Conservation (phyloP, 2,888 invertebrate genomes). For the Chymomyza procnemis region DNA sequence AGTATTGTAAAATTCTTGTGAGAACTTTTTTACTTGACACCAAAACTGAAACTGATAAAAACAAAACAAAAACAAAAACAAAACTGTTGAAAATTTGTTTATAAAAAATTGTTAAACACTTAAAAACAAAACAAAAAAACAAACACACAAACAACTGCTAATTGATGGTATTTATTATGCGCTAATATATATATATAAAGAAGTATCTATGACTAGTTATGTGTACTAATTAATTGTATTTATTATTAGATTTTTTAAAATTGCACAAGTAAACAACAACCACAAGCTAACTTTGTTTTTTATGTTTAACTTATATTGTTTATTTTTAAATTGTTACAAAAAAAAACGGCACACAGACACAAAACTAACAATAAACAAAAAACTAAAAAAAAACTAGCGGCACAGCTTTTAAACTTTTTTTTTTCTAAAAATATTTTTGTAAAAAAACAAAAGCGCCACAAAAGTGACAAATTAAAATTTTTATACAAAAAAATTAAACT, state of each 20-base stretch:
- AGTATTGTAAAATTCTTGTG: slow-evolving; percentile 69
- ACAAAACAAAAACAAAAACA: too few relatives aligned
- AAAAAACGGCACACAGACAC: slow-evolving; percentile 53
- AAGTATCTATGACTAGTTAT: neutral
- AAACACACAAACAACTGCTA: slow-evolving; percentile 56
- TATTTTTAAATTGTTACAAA: slow-evolving; percentile 60
- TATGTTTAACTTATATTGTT: slow-evolving; percentile 44
- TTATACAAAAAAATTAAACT: neutral
- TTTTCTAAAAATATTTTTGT: neutral
- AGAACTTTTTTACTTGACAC: slow-evolving; percentile 68
- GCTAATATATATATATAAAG: slow-evolving; percentile 34
- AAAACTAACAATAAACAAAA: slow-evolving; percentile 44
- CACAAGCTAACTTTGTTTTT: slow-evolving; percentile 56
- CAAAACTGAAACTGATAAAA: slow-evolving; percentile 49
- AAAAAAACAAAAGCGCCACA: neutral
- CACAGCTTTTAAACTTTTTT: neutral
- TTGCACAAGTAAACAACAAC: slow-evolving; percentile 32
- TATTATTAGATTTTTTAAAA: slow-evolving; percentile 65
- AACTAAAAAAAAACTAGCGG: slow-evolving; percentile 24
- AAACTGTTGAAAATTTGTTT: slow-evolving; percentile 71
- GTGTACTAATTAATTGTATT: slow-evolving; percentile 60
- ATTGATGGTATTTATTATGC: slow-evolving; percentile 67
- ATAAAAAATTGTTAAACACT: slow-evolving; percentile 15
- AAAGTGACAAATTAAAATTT: neutral
- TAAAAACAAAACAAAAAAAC: neutral